phyloP scores from a whole-genome alignment of 2,797 vertebrate genomes.

The Nothura maculosa region DNA sequence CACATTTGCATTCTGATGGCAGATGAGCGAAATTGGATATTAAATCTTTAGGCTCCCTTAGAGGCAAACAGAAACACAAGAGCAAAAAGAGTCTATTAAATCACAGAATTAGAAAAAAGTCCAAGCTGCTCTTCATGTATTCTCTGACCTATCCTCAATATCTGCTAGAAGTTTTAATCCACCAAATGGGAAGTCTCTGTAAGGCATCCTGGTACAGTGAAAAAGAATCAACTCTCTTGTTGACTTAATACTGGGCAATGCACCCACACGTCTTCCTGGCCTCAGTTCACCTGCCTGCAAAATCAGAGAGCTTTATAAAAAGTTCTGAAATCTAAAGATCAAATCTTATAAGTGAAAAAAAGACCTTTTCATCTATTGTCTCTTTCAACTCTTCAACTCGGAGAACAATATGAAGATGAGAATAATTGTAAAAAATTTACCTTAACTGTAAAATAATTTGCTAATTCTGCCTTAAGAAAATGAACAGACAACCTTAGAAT shows the following conservation, averaged over 20 bases:
- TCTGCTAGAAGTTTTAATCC: not conserved
- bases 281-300: not conserved
- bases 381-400: not conserved
- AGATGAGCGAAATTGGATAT: constrained; percentile 3
- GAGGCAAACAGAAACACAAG: not conserved
- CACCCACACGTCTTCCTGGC: not conserved
- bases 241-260: not conserved
- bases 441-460: not conserved
- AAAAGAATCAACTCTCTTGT: not conserved
- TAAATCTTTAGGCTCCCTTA: constrained; percentile 18
- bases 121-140: not conserved
- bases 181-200: not conserved
- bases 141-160: not conserved
- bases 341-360: not conserved
- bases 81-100: constrained; percentile 2
- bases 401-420: not conserved
- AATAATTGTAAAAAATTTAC: not conserved
- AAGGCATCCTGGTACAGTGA: fast-evolving
- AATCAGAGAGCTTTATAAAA: not conserved
- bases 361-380: not conserved
- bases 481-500: not conserved
- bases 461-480: not conserved
- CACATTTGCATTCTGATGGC: constrained; percentile 38
- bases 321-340: not conserved
- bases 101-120: not conserved